Evolutionary conservation across 1,140 invertebrate species (phyloP).

Genomic region (Cheumatopsyche charites): DNA sequence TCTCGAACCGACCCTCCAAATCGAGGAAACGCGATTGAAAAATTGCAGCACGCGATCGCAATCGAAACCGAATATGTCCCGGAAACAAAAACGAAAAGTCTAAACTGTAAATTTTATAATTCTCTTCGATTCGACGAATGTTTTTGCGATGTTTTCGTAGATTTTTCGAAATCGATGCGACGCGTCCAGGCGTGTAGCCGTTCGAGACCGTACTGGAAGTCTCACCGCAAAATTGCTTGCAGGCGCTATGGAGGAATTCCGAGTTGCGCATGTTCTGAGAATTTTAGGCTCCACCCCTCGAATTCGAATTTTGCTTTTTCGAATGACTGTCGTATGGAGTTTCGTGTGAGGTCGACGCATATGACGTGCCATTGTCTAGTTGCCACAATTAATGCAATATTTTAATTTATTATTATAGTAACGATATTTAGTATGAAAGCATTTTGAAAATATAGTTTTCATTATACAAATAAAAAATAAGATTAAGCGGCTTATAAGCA

Average conservation of each 20-base stretch:
- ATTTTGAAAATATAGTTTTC: too few relatives aligned
- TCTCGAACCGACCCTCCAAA: too few relatives aligned
- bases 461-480: too few relatives aligned
- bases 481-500: too few relatives aligned
- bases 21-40: neutral
- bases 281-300: slow-evolving; percentile 24
- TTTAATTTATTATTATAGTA: too few relatives aligned
- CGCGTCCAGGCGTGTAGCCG: slow-evolving; percentile 7
- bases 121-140: too few relatives aligned
- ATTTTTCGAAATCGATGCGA: neutral
- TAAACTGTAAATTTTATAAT: too few relatives aligned
- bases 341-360: neutral
- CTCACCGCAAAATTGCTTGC: slow-evolving; percentile 26
- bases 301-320: slow-evolving; percentile 29
- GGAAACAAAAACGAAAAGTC: too few relatives aligned
- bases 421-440: too few relatives aligned
- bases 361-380: neutral
- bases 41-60: too few relatives aligned
- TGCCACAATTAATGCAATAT: neutral
- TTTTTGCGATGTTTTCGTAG: neutral
- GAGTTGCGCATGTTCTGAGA: slow-evolving; percentile 30
- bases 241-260: slow-evolving; percentile 10
- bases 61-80: too few relatives aligned
- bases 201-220: slow-evolving; percentile 28
- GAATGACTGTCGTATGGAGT: slow-evolving; percentile 8